phyloP scores from a whole-genome alignment of 2,888 invertebrate genomes.

The Hoplodrina blanda region DNA sequence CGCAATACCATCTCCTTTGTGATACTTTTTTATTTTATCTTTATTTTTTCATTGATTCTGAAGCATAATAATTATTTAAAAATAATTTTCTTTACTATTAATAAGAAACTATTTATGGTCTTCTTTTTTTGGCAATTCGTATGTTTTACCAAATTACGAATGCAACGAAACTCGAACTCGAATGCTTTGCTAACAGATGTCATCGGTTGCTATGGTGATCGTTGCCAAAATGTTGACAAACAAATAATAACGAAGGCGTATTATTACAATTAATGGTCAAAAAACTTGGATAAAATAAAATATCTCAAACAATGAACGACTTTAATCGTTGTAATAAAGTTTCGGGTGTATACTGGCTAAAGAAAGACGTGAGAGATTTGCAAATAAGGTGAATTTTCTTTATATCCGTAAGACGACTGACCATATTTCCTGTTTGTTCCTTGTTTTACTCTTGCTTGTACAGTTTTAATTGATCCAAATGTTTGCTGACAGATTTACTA shows the following conservation, averaged over 20 bases:
- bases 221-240: not conserved
- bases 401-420: too few species aligned
- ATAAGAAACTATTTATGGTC: too few species aligned
- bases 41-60: not conserved
- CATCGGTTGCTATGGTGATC: slow-evolving; percentile 42
- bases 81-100: too few species aligned
- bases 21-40: too few species aligned
- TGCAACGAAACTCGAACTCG: not conserved
- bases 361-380: slow-evolving; percentile 86
- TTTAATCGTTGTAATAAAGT: slow-evolving; percentile 81
- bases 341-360: slow-evolving; percentile 88
- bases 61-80: too few species aligned
- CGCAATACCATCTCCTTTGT: not conserved
- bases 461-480: not conserved
- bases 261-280: not conserved
- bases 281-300: slow-evolving; percentile 6
- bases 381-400: slow-evolving; percentile 85
- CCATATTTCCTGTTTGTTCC: not conserved
- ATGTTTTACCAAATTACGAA: not conserved
- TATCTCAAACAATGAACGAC: slow-evolving; percentile 73
- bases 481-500: not conserved
- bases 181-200: not conserved
- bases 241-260: not conserved
- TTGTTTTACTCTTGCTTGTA: not conserved
- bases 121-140: too few species aligned